A percentile compares a stretch with the other conserved stretches of the same genome.
These are phyloP conservation scores for Condylostylus longicornis DNA, from an alignment of 1,140 invertebrate species.

Conservation along the genomic window DNA sequence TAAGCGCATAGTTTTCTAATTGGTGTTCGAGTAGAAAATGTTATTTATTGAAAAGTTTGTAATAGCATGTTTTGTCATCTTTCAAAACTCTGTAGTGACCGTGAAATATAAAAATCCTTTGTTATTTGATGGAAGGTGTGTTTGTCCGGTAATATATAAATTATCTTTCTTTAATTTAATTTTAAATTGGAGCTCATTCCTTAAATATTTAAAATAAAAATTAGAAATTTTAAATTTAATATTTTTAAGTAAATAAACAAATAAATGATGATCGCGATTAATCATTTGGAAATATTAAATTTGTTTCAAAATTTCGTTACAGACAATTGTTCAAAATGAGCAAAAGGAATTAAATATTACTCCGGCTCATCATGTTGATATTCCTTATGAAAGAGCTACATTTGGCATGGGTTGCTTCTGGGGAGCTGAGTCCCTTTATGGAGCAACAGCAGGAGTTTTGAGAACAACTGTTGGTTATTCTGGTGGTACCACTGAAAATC, in stretches of 20 bases:
- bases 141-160: too few species aligned
- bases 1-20: too few species aligned
- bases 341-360: constrained; percentile 23
- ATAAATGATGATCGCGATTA: too few species aligned
- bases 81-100: too few species aligned
- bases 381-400: constrained; percentile 44
- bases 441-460: constrained; percentile 66
- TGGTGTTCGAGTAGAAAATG: too few species aligned
- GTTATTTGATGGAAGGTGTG: too few species aligned
- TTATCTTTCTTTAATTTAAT: too few species aligned
- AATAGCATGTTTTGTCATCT: too few species aligned
- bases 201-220: background rate
- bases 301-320: background rate
- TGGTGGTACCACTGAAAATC: constrained; percentile 65
- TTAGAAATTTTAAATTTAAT: background rate
- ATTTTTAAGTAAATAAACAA: too few species aligned
- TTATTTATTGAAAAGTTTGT: too few species aligned
- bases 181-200: background rate
- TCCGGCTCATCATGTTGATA: constrained; percentile 21
- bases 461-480: constrained; percentile 89
- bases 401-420: constrained; percentile 96
- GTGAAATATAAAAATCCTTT: too few species aligned
- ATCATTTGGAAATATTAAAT: too few species aligned
- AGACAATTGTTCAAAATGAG: constrained; percentile 28
- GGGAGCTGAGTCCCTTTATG: constrained; percentile 86